phyloP scores from a whole-genome alignment of 1,140 invertebrate species.

The Lycorma delicatula region DNA sequence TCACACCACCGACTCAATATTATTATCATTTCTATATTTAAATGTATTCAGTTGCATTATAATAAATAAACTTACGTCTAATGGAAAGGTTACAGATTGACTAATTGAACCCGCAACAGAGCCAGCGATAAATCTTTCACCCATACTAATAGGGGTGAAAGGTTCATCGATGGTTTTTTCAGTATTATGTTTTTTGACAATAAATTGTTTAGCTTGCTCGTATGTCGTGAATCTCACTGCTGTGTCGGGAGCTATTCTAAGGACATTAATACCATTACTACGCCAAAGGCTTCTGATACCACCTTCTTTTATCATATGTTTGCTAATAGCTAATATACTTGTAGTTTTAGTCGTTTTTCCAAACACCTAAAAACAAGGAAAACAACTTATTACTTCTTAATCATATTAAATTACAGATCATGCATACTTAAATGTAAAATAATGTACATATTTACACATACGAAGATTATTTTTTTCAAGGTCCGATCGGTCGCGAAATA shows the following conservation, averaged over 20 bases:
- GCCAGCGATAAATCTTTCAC: slow-evolving; percentile 89
- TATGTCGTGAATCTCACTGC: slow-evolving; percentile 98
- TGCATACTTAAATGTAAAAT: no score
- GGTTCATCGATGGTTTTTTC: no score
- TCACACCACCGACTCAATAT: no score
- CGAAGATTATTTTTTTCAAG: no score
- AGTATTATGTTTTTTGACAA: slow-evolving; percentile 55
- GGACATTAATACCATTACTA: slow-evolving; percentile 96
- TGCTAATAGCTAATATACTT: slow-evolving; percentile 63
- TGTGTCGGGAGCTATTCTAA: slow-evolving; percentile 97
- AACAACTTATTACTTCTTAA: no score
- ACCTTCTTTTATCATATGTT: slow-evolving; percentile 85
- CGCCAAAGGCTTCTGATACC: slow-evolving; percentile 88
- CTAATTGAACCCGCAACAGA: slow-evolving; percentile 91
- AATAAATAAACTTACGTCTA: slow-evolving; percentile 78
- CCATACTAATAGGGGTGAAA: no score
- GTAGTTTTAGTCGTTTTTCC: slow-evolving; percentile 57
- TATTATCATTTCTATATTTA: no score
- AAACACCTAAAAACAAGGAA: slow-evolving; percentile 54
- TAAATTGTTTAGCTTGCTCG: slow-evolving; percentile 84
- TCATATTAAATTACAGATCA: no score
- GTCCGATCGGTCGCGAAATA: no score
- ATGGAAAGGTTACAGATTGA: slow-evolving; percentile 94
- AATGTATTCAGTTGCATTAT: no score
- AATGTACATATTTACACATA: no score